Base-by-base conservation (phyloP, 2,888 invertebrate species). In the Drosophila aldrichi region DNA sequence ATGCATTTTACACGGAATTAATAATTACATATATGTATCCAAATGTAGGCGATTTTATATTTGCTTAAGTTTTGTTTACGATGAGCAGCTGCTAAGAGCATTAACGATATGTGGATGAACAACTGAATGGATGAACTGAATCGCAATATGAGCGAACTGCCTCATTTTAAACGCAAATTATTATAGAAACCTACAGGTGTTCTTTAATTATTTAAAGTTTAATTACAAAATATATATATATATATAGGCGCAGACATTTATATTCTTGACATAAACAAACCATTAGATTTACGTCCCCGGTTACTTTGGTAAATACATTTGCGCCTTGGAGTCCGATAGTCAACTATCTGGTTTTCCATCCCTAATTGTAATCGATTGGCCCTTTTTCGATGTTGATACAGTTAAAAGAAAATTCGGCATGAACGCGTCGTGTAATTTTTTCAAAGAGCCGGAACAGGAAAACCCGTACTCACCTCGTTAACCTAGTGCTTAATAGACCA, bases 371-470 rank as follows among this genome's bases (percentile, higher is more conserved):
- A 57, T 56, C 59, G 63, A 74, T 57, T 54, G 52, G 32, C 10
- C 3, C 10, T n/a, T 29, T 8, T 56, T 10, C 40, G 43, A 56
- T 59, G 51, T 16, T 62, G 36, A 74, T 74, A 65, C 71, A 78
- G 71, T 74, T 59, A 63, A 64, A 56, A 49, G 54, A 70, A 41
- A 22, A 66, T 67, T 71, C 74, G 66, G 71, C 8, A 75, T 75
- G 79, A 75, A 68, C 61, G 77, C 75, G 79, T 68, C 74, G 75
- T 49, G 61, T 58, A 56, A 25, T 38, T 59, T 73, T 69, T 62
- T 32, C 46, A 25, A 46, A 64, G 58, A 55, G 67, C 41, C 49
- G 49, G 46, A 67, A 68, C 65, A 54, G 18, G 51, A 18, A 16
- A 55, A 46, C 16, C 4, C 48, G 49, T 59, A 18, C 41, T 29